phyloP scores from a whole-genome alignment of 1,140 invertebrate species.

The Drosophila punjabiensis region DNA sequence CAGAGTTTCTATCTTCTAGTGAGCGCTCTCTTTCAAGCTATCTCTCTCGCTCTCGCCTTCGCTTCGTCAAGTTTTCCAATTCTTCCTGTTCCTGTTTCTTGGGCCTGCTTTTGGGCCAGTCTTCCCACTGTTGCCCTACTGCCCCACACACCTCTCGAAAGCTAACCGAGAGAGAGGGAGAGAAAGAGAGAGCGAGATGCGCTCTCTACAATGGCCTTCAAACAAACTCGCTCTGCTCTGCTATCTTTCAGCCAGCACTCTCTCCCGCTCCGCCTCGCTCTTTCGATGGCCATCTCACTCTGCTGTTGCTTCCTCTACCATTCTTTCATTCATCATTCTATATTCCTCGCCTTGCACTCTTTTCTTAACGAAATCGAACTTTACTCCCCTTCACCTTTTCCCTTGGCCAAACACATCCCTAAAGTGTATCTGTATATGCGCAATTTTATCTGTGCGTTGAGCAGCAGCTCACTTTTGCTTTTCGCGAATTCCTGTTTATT shows the following conservation, averaged over 20 bases:
- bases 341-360: conserved; percentile 41
- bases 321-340: conserved; percentile 77
- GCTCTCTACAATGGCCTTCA: conserved; percentile 63
- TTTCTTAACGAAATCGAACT: conserved; percentile 24
- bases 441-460: conserved; percentile 50
- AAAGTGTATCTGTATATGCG: conserved; percentile 32
- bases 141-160: conserved; percentile 70
- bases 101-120: conserved; percentile 37
- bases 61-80: conserved; percentile 77
- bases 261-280: conserved; percentile 15
- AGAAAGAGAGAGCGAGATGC: background rate
- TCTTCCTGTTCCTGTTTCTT: conserved; percentile 79
- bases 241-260: conserved; percentile 9
- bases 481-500: conserved; percentile 50
- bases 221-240: conserved; percentile 19
- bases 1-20: conserved; percentile 61
- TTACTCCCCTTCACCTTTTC: background rate
- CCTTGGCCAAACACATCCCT: conserved; percentile 15
- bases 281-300: conserved; percentile 12
- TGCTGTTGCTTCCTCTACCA: conserved; percentile 30
- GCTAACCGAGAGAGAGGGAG: conserved; percentile 2
- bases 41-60: conserved; percentile 22
- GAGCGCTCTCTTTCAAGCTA: conserved; percentile 11
- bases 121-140: conserved; percentile 68
- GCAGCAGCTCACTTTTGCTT: conserved; percentile 64